A percentile compares a stretch with the other conserved stretches of the same genome.
These are phyloP conservation scores for Toxotes chatareus DNA, from an alignment of 2,113 vertebrate genomes.

Conservation along the genomic window DNA sequence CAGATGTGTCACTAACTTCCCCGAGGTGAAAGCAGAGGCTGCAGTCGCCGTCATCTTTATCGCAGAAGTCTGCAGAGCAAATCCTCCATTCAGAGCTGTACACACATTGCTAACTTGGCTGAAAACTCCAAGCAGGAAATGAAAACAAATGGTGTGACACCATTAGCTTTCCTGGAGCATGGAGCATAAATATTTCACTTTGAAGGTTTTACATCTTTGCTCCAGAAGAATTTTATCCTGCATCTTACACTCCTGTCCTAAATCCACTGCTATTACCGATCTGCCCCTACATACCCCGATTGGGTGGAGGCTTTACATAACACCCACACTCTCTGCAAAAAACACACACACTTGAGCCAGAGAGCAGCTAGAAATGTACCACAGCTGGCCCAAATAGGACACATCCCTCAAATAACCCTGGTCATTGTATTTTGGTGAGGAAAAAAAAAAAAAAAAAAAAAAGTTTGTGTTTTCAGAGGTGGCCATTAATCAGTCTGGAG, in stretches of 20 bases:
- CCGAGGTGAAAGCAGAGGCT: neutral
- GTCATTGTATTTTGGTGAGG: slow-evolving; percentile 53
- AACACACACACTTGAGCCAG: slow-evolving; percentile 12
- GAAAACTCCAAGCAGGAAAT: slow-evolving; percentile 35
- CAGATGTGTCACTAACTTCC: slow-evolving; percentile 8
- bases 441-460: slow-evolving; percentile 3
- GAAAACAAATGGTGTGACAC: slow-evolving; percentile 49
- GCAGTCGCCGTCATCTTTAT: neutral
- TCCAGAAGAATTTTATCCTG: slow-evolving; percentile 40
- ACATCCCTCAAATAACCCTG: slow-evolving; percentile 55
- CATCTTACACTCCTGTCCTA: slow-evolving; percentile 48
- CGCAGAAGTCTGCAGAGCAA: neutral
- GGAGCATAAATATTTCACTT: slow-evolving; percentile 61
- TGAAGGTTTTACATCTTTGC: slow-evolving; percentile 54
- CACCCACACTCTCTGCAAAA: slow-evolving; percentile 39
- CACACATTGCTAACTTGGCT: slow-evolving; percentile 30
- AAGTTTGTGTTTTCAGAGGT: slow-evolving; percentile 25
- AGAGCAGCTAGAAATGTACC: slow-evolving; percentile 35
- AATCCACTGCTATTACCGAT: slow-evolving; percentile 51
- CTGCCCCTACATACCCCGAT: slow-evolving; percentile 46
- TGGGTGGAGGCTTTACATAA: slow-evolving; percentile 73
- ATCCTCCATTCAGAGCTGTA: neutral
- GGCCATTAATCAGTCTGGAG: slow-evolving; percentile 53
- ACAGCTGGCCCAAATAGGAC: slow-evolving; percentile 56
- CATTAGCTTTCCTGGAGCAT: slow-evolving; percentile 40